Conservation (phyloP, 2,888 invertebrate genomes). For the Chloroclystis v-ata region DNA sequence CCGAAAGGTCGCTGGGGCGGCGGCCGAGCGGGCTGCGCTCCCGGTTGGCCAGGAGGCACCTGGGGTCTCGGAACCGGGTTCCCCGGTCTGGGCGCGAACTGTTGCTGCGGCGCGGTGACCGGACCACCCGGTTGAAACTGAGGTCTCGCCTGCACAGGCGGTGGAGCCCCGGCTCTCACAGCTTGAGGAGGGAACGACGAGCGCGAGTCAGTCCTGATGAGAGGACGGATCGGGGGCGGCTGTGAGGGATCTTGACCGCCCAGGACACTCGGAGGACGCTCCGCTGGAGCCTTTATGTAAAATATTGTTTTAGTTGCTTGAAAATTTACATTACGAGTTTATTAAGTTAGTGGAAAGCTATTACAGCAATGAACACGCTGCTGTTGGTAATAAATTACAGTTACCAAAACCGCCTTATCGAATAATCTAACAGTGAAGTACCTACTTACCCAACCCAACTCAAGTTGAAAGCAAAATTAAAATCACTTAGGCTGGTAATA, state of each 20-base stretch:
- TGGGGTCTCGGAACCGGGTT: constrained; percentile 51
- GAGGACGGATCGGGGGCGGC: constrained; percentile 53
- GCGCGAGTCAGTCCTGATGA: constrained; percentile 62
- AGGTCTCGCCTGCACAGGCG: constrained; percentile 53
- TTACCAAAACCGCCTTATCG: constrained; percentile 9
- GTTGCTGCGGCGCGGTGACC: constrained; percentile 49
- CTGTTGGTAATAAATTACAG: constrained; percentile 16
- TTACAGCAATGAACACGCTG: constrained; percentile 8
- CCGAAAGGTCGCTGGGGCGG: constrained; percentile 56
- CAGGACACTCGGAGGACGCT: constrained; percentile 55
- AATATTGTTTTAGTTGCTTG: constrained; percentile 4
- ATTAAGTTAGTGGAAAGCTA: constrained; percentile 6
- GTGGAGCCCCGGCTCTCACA: constrained; percentile 49
- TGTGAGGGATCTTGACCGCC: constrained; percentile 47
- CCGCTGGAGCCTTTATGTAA: constrained; percentile 57
- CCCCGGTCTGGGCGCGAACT: constrained; percentile 56
- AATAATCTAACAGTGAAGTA: constrained; percentile 11
- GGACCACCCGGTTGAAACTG: constrained; percentile 70
- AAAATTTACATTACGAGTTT: neutral
- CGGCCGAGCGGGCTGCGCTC: constrained; percentile 50
- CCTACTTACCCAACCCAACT: no score
- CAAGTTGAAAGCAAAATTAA: constrained; percentile 5
- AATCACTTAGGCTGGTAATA: neutral
- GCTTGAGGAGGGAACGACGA: constrained; percentile 55
- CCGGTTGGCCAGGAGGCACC: constrained; percentile 46